These are phyloP conservation scores for Pammene aurita DNA, from an alignment of 2,888 invertebrate species.

Conservation along the genomic window DNA sequence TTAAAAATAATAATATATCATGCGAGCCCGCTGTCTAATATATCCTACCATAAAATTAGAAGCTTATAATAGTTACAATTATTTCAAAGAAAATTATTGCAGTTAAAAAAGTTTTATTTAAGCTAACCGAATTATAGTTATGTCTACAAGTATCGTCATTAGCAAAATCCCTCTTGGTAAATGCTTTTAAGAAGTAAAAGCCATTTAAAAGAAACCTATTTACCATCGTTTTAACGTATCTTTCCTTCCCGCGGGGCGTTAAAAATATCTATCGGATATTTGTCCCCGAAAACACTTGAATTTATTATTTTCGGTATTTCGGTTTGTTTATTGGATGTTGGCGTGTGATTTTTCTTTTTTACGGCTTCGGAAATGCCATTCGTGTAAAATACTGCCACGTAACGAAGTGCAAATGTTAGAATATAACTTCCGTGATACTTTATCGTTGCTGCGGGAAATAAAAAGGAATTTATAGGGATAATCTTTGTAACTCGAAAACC, in stretches of 20 bases:
- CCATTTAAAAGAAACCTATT: no score
- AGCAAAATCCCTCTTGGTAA: neutral
- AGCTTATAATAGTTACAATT: no score
- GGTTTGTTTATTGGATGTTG: slow-evolving; percentile 49
- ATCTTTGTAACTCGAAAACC: slow-evolving; percentile 8
- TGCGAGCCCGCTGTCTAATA: no score
- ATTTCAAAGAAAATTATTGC: no score
- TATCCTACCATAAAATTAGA: neutral
- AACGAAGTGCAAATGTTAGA: slow-evolving; percentile 50
- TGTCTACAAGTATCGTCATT: no score
- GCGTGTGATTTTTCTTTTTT: slow-evolving; percentile 57
- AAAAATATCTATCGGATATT: slow-evolving; percentile 23
- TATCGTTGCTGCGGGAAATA: slow-evolving; percentile 14
- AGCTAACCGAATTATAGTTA: neutral
- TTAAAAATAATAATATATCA: slow-evolving; percentile 9
- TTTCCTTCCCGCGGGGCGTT: neutral
- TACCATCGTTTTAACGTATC: neutral
- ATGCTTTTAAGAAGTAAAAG: neutral
- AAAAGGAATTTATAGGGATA: slow-evolving; percentile 25
- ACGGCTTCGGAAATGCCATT: slow-evolving; percentile 53
- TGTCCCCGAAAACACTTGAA: slow-evolving; percentile 38
- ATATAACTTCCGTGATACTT: slow-evolving; percentile 36
- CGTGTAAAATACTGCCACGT: slow-evolving; percentile 50
- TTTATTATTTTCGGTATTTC: slow-evolving; percentile 46
- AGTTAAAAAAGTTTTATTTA: neutral